Percentiles rank a stretch among this genome's conserved stretches.
Evolutionary conservation across 2,888 invertebrate species (phyloP).

Genomic region (Zonitis immaculata): DNA sequence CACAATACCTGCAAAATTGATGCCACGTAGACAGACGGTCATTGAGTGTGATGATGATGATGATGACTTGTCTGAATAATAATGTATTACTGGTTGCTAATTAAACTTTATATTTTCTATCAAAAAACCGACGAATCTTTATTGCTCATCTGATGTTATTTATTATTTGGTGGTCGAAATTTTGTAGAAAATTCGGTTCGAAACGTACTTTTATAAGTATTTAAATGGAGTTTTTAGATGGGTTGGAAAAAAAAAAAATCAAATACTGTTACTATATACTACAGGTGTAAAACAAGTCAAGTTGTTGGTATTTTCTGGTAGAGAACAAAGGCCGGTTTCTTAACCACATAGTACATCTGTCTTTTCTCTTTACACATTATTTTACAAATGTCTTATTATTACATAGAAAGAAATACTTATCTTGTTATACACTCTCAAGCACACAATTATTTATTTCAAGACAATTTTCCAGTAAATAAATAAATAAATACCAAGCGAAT

Average conservation of each 20-base stretch:
- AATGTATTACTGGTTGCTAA: too few relatives aligned
- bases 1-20: too few relatives aligned
- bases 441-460: neutral
- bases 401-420: neutral
- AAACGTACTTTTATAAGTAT: too few relatives aligned
- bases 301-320: neutral
- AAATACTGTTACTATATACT: neutral
- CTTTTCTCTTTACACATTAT: neutral
- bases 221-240: neutral
- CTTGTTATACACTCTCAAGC: neutral
- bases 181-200: too few relatives aligned
- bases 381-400: neutral
- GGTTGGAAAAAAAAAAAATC: neutral
- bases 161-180: too few relatives aligned
- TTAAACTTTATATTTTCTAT: too few relatives aligned
- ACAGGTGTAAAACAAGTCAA: neutral
- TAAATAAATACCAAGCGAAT: neutral
- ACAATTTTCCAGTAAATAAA: neutral
- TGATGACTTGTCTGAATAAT: too few relatives aligned
- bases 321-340: neutral
- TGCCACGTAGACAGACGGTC: too few relatives aligned
- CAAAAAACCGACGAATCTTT: too few relatives aligned
- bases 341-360: neutral
- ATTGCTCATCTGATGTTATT: too few relatives aligned
- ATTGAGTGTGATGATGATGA: too few relatives aligned